Base-by-base conservation (phyloP, 1,140 invertebrate species). In the Aphelinus certus region DNA sequence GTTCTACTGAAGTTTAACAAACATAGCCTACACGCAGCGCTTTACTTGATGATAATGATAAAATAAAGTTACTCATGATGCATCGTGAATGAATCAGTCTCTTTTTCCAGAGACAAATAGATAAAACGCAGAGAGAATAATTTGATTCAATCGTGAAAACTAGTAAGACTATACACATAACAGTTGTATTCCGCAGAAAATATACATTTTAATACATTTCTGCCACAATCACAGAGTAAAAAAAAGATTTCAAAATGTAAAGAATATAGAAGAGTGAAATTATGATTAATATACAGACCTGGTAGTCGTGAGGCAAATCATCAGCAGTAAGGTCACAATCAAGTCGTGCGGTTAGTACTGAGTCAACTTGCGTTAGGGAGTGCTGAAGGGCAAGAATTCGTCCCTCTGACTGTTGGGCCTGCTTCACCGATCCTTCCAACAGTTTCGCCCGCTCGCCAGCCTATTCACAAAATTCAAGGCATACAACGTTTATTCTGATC, bases 311-410 rank as follows among this genome's bases (percentile, higher is more conserved):
- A 43, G 94, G 94, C 78, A 95, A 89, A 88, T 95, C 94, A 82
- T 93, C 92, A 78, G 94, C 92, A 75, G 93, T 92, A 60, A 95
- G 89, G 86, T 95, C 94, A 83, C 94, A 93, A 82, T 94, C 92
- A 80, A 95, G 88, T 79, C 93, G 90, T 81, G 92, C 91, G 82
- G 92, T 92, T 83, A 95, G 88, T 83, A 92, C 89, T 68, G 89
- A 89, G 81, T 93, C 92, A 78, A 94, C 90, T 82, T 93, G 91
- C 64, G 89, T 90, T 81, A 96, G 90, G 91, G 94, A 95, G 63
- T 94, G 91, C 80, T 94, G 92, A 85, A 96, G 91, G 62, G 91
- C 90, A 74, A 94, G 89, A 77, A 96, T 90, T 63, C 93, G 90
- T 74, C 91, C 89, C 88, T 97, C 95, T 55, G 91, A 93, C 76